Evolutionary conservation across 2,797 vertebrate genomes (phyloP).

Genomic region (Halcyon chelicuti): DNA sequence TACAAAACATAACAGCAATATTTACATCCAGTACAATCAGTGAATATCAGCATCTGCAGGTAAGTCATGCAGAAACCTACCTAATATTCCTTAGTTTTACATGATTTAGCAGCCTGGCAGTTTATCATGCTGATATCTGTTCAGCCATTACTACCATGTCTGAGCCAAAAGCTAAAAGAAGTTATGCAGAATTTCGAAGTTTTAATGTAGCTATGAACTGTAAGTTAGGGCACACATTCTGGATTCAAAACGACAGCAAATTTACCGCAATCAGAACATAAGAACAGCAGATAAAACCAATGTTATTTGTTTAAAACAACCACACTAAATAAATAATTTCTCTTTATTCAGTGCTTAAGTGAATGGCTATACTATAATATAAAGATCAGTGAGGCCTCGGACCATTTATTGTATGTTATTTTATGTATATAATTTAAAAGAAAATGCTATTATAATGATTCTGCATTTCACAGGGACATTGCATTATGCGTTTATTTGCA

Average conservation of each 20-base stretch:
- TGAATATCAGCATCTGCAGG: not conserved
- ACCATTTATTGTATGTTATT: not conserved
- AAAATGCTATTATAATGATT: not conserved
- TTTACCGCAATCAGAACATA: not conserved
- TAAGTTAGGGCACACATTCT: not conserved
- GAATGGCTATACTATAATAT: not conserved
- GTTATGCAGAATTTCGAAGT: not conserved
- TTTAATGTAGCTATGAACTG: not conserved
- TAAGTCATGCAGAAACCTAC: not conserved
- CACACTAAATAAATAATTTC: not conserved
- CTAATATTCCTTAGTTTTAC: not conserved
- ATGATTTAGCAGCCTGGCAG: not conserved
- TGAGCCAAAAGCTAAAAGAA: not conserved
- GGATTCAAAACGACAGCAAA: not conserved
- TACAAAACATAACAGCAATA: not conserved
- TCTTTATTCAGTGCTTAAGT: not conserved
- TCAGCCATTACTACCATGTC: not conserved
- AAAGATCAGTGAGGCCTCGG: not conserved
- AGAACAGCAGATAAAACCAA: not conserved
- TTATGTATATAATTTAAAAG: not conserved
- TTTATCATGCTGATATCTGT: not conserved
- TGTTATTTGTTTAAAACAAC: not conserved
- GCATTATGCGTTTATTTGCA: not conserved
- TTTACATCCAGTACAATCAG: not conserved
- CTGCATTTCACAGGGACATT: not conserved